Evolutionary conservation across 2,113 vertebrate genomes (phyloP).

Genomic region (Triplophysa rosa): DNA sequence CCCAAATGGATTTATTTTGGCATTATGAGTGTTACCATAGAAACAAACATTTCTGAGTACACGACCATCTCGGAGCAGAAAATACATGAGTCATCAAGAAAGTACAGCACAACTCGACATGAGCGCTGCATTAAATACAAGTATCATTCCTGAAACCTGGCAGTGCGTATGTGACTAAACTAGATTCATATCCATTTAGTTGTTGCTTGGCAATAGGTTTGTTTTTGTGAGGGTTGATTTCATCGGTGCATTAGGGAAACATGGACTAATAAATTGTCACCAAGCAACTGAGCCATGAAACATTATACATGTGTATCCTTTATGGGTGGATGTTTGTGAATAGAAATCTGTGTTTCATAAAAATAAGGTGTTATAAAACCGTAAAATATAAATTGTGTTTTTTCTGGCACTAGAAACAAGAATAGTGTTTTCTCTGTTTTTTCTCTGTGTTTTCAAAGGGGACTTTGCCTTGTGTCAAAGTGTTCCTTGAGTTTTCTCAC

Average conservation of each 20-base stretch:
- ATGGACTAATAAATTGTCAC: conserved; percentile 1
- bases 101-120: neutral
- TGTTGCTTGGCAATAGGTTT: conserved; percentile 19
- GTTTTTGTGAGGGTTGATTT: neutral
- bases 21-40: no score
- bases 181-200: neutral
- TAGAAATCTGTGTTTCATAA: neutral
- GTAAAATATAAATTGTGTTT: neutral
- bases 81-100: neutral
- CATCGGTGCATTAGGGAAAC: neutral
- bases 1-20: no score
- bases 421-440: neutral
- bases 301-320: neutral
- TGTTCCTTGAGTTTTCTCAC: neutral
- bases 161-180: neutral
- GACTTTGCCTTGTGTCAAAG: neutral
- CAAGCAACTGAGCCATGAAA: neutral
- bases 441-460: no score
- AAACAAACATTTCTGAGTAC: no score
- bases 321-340: neutral
- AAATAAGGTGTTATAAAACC: neutral
- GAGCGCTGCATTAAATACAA: neutral
- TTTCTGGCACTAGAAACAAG: neutral
- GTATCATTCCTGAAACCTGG: neutral
- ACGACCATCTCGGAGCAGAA: no score